phyloP scores from a whole-genome alignment of 2,113 vertebrate genomes.

The Tragulus kanchil region DNA sequence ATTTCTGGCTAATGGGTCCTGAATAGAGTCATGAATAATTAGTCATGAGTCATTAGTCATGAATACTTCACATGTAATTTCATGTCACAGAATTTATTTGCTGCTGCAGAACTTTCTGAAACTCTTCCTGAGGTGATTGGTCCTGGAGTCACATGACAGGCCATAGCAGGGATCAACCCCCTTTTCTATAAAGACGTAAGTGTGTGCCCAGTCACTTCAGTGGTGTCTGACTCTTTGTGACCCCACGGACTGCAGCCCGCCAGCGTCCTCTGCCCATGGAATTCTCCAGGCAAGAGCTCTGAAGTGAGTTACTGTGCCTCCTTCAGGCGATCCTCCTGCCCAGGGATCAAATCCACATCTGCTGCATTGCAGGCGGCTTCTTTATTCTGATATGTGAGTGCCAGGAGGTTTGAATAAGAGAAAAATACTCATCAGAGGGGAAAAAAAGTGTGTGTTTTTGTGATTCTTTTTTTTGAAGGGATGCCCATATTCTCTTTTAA shows the following conservation, averaged over 20 bases:
- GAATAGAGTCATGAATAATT: background rate
- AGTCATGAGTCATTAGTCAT: background rate
- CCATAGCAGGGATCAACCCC: too few species aligned
- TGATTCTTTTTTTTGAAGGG: background rate
- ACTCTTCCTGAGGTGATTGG: background rate
- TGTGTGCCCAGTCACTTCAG: background rate
- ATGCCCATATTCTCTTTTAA: background rate
- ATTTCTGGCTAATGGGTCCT: background rate
- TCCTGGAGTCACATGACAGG: background rate
- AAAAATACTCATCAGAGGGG: background rate
- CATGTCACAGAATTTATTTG: background rate
- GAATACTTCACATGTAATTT: background rate
- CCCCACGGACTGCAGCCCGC: background rate
- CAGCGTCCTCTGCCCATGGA: background rate
- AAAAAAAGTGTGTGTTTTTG: background rate
- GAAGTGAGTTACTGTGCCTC: too few species aligned
- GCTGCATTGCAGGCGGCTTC: background rate
- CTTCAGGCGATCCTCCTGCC: background rate
- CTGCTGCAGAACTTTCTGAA: background rate
- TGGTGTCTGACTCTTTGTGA: background rate
- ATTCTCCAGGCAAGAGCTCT: background rate
- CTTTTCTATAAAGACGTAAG: background rate
- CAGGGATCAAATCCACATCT: background rate
- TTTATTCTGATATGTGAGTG: fast-evolving
- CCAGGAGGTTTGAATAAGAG: fast-evolving